phyloP scores from a whole-genome alignment of 1,140 invertebrate genomes.

The Bombus confusus region DNA sequence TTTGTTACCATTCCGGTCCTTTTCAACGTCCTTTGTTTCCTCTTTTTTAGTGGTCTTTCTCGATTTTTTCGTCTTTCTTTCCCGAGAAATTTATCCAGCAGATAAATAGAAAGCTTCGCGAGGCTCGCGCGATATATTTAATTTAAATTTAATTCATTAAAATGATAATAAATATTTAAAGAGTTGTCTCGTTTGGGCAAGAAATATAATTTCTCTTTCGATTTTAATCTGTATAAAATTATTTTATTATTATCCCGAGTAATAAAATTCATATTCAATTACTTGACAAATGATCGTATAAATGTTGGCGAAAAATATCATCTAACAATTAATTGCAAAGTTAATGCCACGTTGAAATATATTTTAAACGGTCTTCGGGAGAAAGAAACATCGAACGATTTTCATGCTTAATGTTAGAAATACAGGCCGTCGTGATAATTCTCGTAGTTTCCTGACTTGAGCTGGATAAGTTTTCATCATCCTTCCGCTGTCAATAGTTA shows the following conservation, averaged over 20 bases:
- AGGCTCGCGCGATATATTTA: no score
- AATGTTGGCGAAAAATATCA: no score
- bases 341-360: no score
- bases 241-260: background rate
- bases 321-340: no score
- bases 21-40: background rate
- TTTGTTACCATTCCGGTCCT: background rate
- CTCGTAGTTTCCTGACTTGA: no score
- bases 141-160: background rate
- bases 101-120: background rate
- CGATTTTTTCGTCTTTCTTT: background rate
- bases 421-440: no score
- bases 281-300: background rate
- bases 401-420: no score
- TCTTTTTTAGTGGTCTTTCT: no score
- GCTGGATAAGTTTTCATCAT: background rate
- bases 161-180: background rate
- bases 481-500: background rate
- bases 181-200: background rate
- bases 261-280: background rate
- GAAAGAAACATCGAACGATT: no score
- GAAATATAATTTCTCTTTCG: background rate
- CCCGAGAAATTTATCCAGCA: background rate
- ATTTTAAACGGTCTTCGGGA: no score
- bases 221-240: background rate